Evolutionary conservation across 2,797 vertebrate genomes (phyloP), one percentile per base, ranked within the genome.

Genomic region (Crenichthys baileyi): DNA sequence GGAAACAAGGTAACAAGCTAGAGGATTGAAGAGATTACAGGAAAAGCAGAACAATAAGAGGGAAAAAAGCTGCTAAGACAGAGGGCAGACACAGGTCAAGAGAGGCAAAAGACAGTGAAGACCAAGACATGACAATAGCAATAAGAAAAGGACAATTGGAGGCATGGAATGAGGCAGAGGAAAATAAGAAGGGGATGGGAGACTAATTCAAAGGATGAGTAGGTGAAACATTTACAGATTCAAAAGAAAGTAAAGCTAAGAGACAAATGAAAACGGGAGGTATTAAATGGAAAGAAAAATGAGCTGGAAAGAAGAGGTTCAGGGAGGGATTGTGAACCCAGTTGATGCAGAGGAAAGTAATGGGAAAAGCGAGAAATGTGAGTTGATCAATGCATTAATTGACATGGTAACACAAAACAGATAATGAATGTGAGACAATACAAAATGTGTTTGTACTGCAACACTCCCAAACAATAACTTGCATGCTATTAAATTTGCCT

Each of bases 171-270:
- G 70, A 63, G 39, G 31, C 39, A 60, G 78, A 78, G 60, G 79
- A 72, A 86, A 86, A 83, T 77, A 77, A 91, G 83, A 85, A 81
- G 71, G 63, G 83, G 77, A 83, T 84, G 73, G 83, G 81, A 84
- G 75, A 79, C 79, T 79, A 85, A 88, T 88, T 91, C 76, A 79
- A 71, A 83, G 75, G 85, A 83, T 85, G 84, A 89, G 87, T 53
- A 83, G 76, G 73, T 72, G 72, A 85, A 87, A 80, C 72, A 83
- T 72, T 82, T 26, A 24, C 65, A 44, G 67, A 83, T 76, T 41
- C 55, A 39, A 81, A 72, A 75, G 70, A 79, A 50, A 85, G 79
- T 72, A 84, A 89, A 80, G 75, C 76, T 75, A 84, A 87, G 74
- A 41, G 61, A 20, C 82, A 73, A 67, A 81, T 75, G 80, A 75